phyloP scores from a whole-genome alignment of 2,113 vertebrate genomes.

The Brienomyrus brachyistius region DNA sequence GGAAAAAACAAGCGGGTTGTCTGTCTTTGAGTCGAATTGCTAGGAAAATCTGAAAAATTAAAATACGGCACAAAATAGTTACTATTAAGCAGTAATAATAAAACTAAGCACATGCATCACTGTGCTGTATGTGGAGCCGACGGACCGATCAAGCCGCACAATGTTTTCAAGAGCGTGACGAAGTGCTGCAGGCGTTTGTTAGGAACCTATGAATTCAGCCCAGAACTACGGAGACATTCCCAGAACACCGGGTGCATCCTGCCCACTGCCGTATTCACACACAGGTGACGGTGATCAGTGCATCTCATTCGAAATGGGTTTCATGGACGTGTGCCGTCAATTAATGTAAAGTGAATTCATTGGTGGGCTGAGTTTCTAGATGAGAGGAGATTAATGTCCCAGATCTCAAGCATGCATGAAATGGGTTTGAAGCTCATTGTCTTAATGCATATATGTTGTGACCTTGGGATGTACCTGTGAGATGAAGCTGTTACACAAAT shows the following conservation, averaged over 20 bases:
- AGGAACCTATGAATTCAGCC: neutral
- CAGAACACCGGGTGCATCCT: neutral
- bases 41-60: neutral
- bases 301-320: no score
- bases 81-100: neutral
- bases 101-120: neutral
- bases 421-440: neutral
- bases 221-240: neutral
- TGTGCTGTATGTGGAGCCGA: neutral
- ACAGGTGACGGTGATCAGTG: neutral
- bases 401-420: neutral
- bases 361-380: neutral
- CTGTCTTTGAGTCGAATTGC: neutral
- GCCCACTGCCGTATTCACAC: neutral
- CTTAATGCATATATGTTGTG: neutral
- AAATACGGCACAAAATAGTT: neutral
- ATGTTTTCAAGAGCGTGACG: neutral
- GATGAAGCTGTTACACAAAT: neutral
- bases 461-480: neutral
- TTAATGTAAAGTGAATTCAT: neutral
- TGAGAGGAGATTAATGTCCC: neutral
- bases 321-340: neutral
- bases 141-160: no score
- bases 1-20: neutral
- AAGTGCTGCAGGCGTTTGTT: neutral